A percentile compares a stretch with the other conserved stretches of the same genome.
These are phyloP conservation scores for Heterochromis multidens DNA, from an alignment of 2,113 vertebrate genomes.

Conservation along the genomic window DNA sequence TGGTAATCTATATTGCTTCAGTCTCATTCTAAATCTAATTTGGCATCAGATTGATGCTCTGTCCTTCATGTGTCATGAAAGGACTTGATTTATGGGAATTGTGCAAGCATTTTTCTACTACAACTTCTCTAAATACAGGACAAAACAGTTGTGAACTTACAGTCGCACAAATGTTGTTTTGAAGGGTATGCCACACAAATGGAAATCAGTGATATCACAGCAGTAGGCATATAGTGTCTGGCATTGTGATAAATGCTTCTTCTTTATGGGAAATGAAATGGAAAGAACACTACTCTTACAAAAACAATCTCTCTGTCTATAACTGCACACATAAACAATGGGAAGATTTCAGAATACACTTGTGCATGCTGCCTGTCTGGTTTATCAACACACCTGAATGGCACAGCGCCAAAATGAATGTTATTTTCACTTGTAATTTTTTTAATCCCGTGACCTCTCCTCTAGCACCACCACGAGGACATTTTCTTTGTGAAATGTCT, in stretches of 20 bases:
- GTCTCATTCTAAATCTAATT: constrained; percentile 34
- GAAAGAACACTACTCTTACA: background rate
- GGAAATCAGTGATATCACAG: background rate
- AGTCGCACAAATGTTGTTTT: background rate
- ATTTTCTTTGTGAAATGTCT: background rate
- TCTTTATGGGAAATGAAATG: background rate
- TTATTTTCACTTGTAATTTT: background rate
- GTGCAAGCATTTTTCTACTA: background rate
- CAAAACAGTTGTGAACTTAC: background rate
- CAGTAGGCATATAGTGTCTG: background rate
- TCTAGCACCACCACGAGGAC: background rate
- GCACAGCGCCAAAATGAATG: background rate
- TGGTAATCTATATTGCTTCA: constrained; percentile 1
- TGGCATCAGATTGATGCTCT: background rate
- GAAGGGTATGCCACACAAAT: background rate
- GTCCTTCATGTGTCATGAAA: background rate
- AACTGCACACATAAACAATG: background rate
- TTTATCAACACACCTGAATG: background rate
- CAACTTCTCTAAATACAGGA: background rate
- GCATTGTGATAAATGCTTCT: background rate
- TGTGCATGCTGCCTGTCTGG: background rate
- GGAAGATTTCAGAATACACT: no score
- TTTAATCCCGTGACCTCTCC: background rate
- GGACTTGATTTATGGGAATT: background rate
- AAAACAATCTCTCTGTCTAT: background rate